phyloP scores from a whole-genome alignment of 2,797 vertebrate species.

The Labeo calbasu region DNA sequence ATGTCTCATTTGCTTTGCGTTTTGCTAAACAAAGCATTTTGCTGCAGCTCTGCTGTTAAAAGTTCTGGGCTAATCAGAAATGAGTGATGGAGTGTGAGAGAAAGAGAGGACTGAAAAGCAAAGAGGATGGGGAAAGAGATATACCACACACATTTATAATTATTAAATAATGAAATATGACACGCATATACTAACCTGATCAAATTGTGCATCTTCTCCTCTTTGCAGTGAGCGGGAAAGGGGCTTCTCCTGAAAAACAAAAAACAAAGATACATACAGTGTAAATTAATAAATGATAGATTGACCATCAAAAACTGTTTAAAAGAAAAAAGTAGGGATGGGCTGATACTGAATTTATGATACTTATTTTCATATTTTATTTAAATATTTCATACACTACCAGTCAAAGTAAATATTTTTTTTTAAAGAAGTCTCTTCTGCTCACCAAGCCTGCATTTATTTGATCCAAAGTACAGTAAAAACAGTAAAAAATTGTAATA shows the following conservation, averaged over 20 bases:
- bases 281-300: background rate
- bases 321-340: background rate
- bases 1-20: conserved; percentile 75
- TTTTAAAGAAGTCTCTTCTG: too few species aligned
- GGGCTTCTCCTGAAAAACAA: conserved; percentile 86
- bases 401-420: too few species aligned
- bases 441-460: too few species aligned
- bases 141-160: background rate
- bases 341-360: background rate
- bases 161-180: background rate
- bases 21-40: conserved; percentile 79
- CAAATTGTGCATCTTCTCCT: conserved; percentile 99
- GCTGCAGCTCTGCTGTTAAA: conserved; percentile 72
- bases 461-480: too few species aligned
- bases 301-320: background rate
- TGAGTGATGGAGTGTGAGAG: conserved; percentile 60
- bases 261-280: conserved; percentile 6
- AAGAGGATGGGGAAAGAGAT: conserved; percentile 24
- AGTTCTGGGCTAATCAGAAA: conserved; percentile 71
- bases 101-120: conserved; percentile 34
- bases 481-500: too few species aligned
- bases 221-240: conserved; percentile 97
- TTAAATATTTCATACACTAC: too few species aligned
- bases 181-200: conserved; percentile 85
- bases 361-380: background rate